Conservation (phyloP, 2,113 vertebrate genomes). For the Papio anubis region DNA sequence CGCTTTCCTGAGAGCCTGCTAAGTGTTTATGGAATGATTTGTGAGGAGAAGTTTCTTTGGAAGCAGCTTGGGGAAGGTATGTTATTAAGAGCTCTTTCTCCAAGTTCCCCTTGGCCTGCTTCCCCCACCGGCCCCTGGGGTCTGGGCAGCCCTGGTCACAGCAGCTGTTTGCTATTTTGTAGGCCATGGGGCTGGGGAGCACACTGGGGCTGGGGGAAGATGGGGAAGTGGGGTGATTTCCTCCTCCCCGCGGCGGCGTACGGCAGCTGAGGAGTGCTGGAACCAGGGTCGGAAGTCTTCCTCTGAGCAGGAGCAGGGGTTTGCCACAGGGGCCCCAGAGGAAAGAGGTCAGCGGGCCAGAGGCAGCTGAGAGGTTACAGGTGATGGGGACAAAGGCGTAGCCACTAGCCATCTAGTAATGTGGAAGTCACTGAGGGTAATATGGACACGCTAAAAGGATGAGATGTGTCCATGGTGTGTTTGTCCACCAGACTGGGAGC, state of each 20-base stretch:
- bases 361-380: not conserved
- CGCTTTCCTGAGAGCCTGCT: constrained; percentile 79
- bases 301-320: not conserved
- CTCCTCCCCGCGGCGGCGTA: constrained; percentile 20
- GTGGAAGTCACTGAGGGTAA: not conserved
- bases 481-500: not conserved
- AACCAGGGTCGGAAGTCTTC: not conserved
- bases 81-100: constrained; percentile 79
- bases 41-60: constrained; percentile 80
- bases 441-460: not conserved
- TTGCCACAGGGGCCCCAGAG: not conserved
- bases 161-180: constrained; percentile 84
- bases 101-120: constrained; percentile 75
- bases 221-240: constrained; percentile 61
- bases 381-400: not conserved
- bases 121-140: constrained; percentile 64
- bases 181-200: constrained; percentile 7
- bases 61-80: constrained; percentile 81
- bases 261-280: not conserved
- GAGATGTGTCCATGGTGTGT: too few species aligned
- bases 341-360: not conserved
- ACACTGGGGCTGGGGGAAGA: constrained; percentile 60
- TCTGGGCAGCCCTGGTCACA: constrained; percentile 77
- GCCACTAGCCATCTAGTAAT: not conserved
- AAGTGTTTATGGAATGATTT: constrained; percentile 87